Evolutionary conservation across 1,140 invertebrate genomes (phyloP).

Genomic region (Trichonephila clavata): DNA sequence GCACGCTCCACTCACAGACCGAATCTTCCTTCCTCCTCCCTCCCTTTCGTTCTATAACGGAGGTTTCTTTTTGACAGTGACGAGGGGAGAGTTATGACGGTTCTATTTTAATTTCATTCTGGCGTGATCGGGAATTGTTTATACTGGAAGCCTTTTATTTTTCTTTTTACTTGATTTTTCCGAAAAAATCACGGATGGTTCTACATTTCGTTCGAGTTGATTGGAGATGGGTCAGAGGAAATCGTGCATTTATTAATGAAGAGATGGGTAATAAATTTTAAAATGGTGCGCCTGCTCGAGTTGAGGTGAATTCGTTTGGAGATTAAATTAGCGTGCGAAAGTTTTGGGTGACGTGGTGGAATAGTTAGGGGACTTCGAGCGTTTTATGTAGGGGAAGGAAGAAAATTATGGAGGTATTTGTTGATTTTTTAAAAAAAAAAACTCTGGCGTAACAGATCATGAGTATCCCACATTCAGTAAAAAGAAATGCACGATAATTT

Average conservation of each 20-base stretch:
- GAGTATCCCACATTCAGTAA: too few species aligned
- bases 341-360: neutral
- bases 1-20: conserved; percentile 68
- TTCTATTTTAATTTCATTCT: conserved; percentile 28
- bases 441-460: too few species aligned
- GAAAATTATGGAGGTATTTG: too few species aligned
- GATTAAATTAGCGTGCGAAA: neutral
- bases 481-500: too few species aligned
- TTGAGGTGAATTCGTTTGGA: neutral
- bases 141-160: neutral
- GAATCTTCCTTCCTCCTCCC: conserved; percentile 44
- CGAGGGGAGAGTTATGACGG: conserved; percentile 10
- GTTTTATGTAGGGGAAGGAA: too few species aligned
- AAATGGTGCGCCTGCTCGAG: neutral
- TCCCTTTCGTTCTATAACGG: conserved; percentile 47
- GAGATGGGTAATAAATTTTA: neutral
- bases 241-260: conserved; percentile 26
- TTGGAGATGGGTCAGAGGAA: conserved; percentile 35
- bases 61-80: neutral
- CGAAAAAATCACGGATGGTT: neutral
- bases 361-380: too few species aligned
- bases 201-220: neutral
- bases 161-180: neutral
- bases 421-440: too few species aligned
- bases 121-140: neutral